Evolutionary conservation across 2,797 vertebrate genomes (phyloP), one percentile per base, ranked within the genome.

Genomic region (Philypnodon macrostomus): DNA sequence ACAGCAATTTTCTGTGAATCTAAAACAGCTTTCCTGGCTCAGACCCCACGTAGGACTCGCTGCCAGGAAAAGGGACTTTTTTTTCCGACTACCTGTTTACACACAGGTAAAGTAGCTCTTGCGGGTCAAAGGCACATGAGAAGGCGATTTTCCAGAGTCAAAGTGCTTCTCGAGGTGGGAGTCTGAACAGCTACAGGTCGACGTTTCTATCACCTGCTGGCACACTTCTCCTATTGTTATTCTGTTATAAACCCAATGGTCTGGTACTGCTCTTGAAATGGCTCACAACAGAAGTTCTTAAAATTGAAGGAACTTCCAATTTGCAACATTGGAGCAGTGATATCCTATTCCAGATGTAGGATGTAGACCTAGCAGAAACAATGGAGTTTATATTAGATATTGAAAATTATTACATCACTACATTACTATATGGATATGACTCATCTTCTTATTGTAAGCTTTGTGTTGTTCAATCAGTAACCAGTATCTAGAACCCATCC

Each of bases 11-110:
- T 68, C 70, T 74, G 45, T 77, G 83, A 88, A 87, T 88, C 66
- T 83, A 42, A 85, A 90, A 51, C 85, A 87, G 83, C 69, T 85
- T 87, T 86, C 81, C 83, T 89, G 85, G 84, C 83, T 56, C 38
- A 0, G 52, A 58, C 63, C 58, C 64, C 67, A 44, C 48, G 12
- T 1, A 37, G 50, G 0, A 19, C 53, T 23, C 4, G 2, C 61
- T 79, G 84, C 85, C 85, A 87, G 86, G 85, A 88, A 83, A 85
- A 76, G n/a, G 19, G 62, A 67, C 67, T 53, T 70, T 69, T 67
- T 33, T 35, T 37, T 11, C 40, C 56, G 41, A 1, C 4, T 67
- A 88, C 85, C 83, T 86, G 85, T 88, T 88, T 83, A 77, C 67
- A 40, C 53, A 70, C 83, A 88, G 87, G 84, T 88, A 80, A 69